A percentile compares a stretch with the other conserved stretches of the same genome.
Conservation (phyloP, 2,888 invertebrate genomes). For the Phania funesta region DNA sequence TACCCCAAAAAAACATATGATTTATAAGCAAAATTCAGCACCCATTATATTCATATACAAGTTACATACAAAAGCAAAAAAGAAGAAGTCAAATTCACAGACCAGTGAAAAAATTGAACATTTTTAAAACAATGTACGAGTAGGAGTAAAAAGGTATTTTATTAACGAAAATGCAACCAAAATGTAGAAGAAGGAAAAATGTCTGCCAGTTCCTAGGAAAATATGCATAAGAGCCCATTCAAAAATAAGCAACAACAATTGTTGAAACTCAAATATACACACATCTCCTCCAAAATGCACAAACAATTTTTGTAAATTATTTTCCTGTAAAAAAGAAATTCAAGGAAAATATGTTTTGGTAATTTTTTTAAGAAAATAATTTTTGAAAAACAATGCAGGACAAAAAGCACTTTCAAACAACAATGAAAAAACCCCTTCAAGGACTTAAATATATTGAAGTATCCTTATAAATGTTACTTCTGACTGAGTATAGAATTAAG, state of each 20-base stretch:
- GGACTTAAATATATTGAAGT: background rate
- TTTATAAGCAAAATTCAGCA: constrained; percentile 49
- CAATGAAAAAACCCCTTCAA: background rate
- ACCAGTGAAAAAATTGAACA: constrained; percentile 9
- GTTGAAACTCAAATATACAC: background rate
- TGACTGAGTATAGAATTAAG: background rate
- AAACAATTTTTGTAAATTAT: background rate
- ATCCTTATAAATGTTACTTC: background rate
- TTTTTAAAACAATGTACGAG: constrained; percentile 25
- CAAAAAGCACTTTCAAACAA: background rate
- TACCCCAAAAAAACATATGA: constrained; percentile 35
- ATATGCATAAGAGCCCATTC: too few species aligned
- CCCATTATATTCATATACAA: background rate
- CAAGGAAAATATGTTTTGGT: background rate
- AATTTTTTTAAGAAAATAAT: background rate
- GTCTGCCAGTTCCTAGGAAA: too few species aligned
- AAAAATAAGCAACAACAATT: too few species aligned
- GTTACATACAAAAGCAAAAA: background rate
- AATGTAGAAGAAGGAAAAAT: background rate
- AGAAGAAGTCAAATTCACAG: background rate
- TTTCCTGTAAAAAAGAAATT: background rate
- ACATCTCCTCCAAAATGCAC: background rate
- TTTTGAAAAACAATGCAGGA: background rate
- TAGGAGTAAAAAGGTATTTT: too few species aligned
- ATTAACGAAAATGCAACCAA: too few species aligned